Evolutionary conservation across 1,140 invertebrate species (phyloP).

Genomic region (Saxidomus purpurata): DNA sequence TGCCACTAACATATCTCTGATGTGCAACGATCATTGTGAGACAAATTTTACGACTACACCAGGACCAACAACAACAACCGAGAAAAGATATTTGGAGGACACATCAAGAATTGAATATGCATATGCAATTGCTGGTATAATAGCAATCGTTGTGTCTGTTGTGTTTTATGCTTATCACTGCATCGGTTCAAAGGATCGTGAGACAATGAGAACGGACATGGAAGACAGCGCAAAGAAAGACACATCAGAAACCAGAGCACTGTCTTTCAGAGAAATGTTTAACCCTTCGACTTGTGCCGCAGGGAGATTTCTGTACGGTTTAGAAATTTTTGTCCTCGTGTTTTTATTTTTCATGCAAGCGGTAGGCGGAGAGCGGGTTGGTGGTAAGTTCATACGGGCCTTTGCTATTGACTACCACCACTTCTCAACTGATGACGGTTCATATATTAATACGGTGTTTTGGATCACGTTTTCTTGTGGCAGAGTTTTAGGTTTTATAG

Average conservation of each 20-base stretch:
- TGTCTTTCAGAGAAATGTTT: constrained; percentile 66
- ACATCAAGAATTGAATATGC: constrained; percentile 73
- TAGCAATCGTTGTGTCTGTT: constrained; percentile 63
- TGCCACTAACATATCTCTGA: not conserved
- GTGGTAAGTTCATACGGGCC: constrained; percentile 75
- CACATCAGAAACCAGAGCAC: not conserved
- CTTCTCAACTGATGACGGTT: constrained; percentile 70
- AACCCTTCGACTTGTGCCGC: constrained; percentile 74
- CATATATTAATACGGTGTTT: constrained; percentile 73
- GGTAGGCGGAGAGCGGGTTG: constrained; percentile 75
- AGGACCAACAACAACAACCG: constrained; percentile 39
- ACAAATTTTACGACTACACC: not conserved
- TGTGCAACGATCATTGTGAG: not conserved
- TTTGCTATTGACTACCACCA: constrained; percentile 72
- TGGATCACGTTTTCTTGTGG: constrained; percentile 77
- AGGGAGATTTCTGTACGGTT: constrained; percentile 69
- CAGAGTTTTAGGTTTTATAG: constrained; percentile 69
- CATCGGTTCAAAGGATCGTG: not conserved
- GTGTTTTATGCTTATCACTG: constrained; percentile 73
- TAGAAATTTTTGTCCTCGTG: constrained; percentile 71
- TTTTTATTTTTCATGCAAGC: constrained; percentile 76
- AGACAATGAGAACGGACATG: not conserved
- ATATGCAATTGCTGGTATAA: constrained; percentile 70
- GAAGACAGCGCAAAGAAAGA: not conserved
- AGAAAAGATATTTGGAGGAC: constrained; percentile 23